Conservation (phyloP, 92 coral and sea anemone species). For the Bergia sp. region DNA sequence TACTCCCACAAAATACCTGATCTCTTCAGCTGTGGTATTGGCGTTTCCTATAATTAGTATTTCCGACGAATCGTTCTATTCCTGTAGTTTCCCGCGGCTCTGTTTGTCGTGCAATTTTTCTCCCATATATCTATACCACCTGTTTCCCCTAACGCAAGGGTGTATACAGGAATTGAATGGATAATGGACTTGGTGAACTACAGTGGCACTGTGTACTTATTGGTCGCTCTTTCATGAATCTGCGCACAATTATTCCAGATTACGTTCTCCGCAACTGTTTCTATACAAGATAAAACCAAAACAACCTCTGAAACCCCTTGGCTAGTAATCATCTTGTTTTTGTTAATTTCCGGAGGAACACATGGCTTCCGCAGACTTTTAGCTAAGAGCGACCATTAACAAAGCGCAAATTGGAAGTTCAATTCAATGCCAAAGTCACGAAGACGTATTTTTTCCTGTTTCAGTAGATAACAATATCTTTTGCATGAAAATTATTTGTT, state of each 20-base stretch:
- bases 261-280: neutral
- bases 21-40: neutral
- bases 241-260: neutral
- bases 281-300: neutral
- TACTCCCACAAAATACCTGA: constrained; percentile 11
- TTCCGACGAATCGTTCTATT: constrained; percentile 22
- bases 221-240: neutral
- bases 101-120: neutral
- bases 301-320: neutral
- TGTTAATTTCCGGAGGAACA: constrained; percentile 27
- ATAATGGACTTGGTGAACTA: neutral
- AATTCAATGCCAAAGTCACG: neutral
- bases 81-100: neutral
- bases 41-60: neutral
- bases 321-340: neutral
- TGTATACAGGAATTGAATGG: neutral
- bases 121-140: neutral
- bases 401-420: neutral
- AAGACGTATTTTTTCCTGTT: neutral
- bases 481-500: neutral
- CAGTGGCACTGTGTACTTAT: neutral
- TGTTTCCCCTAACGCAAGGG: neutral
- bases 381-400: neutral
- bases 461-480: no score
- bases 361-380: neutral